Evolutionary conservation across 2,888 invertebrate genomes (phyloP).

Genomic region (Acronicta psi): DNA sequence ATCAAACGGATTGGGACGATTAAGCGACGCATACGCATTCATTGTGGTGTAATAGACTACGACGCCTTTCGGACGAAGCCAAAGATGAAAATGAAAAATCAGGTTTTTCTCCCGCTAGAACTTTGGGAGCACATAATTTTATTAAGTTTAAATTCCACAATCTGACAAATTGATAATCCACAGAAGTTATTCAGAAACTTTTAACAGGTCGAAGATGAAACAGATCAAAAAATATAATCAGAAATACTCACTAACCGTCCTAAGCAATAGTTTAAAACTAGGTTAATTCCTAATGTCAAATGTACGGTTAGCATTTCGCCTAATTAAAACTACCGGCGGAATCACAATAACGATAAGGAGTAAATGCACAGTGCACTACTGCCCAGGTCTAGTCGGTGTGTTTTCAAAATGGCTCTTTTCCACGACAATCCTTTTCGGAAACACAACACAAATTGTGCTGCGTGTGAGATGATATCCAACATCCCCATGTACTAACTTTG

Average conservation of each 20-base stretch:
- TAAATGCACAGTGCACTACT: slow-evolving; percentile 86
- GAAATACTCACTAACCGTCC: slow-evolving; percentile 81
- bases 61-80: too few relatives aligned
- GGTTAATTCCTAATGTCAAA: slow-evolving; percentile 75
- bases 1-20: too few relatives aligned
- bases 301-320: slow-evolving; percentile 75
- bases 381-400: slow-evolving; percentile 91
- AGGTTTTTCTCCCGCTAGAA: slow-evolving; percentile 70
- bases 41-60: too few relatives aligned
- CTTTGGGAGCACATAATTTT: slow-evolving; percentile 79
- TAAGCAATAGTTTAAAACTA: slow-evolving; percentile 75
- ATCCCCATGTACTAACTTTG: slow-evolving; percentile 55
- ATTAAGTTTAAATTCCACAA: slow-evolving; percentile 87
- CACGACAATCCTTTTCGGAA: slow-evolving; percentile 93
- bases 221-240: slow-evolving; percentile 83
- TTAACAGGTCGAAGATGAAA: slow-evolving; percentile 79
- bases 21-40: too few relatives aligned
- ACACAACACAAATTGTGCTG: slow-evolving; percentile 94
- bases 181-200: slow-evolving; percentile 82
- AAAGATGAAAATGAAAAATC: slow-evolving; percentile 62
- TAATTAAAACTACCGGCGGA: slow-evolving; percentile 76
- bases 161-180: slow-evolving; percentile 83
- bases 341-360: slow-evolving; percentile 69
- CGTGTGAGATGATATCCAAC: slow-evolving; percentile 65
- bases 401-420: slow-evolving; percentile 97